These are phyloP conservation scores for Neocrepidodera transversa DNA, from an alignment of 2,888 invertebrate species.

Conservation along the genomic window DNA sequence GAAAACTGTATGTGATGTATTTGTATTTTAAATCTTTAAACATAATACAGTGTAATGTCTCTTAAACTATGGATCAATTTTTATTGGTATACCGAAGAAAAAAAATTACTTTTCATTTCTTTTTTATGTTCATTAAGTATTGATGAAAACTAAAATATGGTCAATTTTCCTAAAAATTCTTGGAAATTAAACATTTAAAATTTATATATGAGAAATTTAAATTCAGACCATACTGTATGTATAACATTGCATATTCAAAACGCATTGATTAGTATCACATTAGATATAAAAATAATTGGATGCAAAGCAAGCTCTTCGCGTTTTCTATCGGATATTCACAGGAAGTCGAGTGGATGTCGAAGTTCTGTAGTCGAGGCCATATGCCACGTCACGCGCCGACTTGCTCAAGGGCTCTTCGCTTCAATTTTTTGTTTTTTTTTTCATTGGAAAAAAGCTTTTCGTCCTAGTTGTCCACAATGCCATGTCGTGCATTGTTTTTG, in stretches of 20 bases:
- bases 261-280: constrained; percentile 19
- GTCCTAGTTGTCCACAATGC: constrained; percentile 27
- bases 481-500: constrained; percentile 28
- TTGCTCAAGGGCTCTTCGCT: constrained; percentile 37
- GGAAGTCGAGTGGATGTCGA: constrained; percentile 40
- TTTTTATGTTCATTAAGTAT: too few relatives aligned
- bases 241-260: constrained; percentile 2
- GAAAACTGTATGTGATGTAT: too few relatives aligned
- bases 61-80: too few relatives aligned
- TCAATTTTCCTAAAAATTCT: too few relatives aligned
- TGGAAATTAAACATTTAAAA: too few relatives aligned
- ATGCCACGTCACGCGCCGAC: constrained; percentile 46
- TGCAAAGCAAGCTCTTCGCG: constrained; percentile 36
- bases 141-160: too few relatives aligned
- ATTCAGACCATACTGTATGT: too few relatives aligned
- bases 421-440: constrained; percentile 39
- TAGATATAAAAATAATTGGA: constrained; percentile 47
- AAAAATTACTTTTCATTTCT: too few relatives aligned
- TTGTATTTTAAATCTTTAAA: too few relatives aligned
- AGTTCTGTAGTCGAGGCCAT: constrained; percentile 38
- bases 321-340: constrained; percentile 41
- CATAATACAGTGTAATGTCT: too few relatives aligned
- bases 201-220: too few relatives aligned
- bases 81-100: too few relatives aligned
- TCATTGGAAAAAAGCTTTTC: constrained; percentile 24